phyloP scores from a whole-genome alignment of 2,113 vertebrate species.

The Bos indicus region DNA sequence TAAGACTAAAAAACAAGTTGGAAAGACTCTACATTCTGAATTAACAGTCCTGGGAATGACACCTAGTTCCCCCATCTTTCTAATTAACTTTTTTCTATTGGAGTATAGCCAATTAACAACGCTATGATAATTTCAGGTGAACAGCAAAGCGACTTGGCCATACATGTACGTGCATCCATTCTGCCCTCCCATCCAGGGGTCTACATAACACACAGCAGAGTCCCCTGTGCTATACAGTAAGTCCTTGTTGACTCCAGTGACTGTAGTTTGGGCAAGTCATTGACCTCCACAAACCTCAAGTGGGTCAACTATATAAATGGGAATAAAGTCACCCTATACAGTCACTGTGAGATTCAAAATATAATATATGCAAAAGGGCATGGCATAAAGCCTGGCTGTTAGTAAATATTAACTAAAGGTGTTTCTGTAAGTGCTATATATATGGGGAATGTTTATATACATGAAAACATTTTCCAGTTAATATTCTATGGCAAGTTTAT shows the following conservation, averaged over 20 bases:
- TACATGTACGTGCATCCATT: background rate
- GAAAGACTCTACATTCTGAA: background rate
- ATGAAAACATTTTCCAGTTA: background rate
- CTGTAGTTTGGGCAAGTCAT: background rate
- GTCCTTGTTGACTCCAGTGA: background rate
- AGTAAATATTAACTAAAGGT: background rate
- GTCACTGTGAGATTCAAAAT: background rate
- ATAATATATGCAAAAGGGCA: background rate
- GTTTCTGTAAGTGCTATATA: background rate
- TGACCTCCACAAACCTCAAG: background rate
- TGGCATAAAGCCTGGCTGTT: background rate
- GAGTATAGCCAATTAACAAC: background rate
- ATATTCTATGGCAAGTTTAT: background rate
- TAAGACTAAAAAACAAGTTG: background rate
- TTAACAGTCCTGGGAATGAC: background rate
- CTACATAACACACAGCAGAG: background rate
- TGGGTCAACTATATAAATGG: background rate
- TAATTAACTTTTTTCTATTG: background rate
- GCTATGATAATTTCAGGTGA: background rate
- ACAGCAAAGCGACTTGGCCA: background rate
- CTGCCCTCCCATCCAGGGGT: background rate
- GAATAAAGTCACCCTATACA: background rate
- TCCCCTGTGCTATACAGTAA: background rate
- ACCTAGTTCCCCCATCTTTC: background rate
- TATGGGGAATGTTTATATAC: background rate